Conservation (phyloP, 2,888 invertebrate genomes). For the Anthophora plumipes region DNA sequence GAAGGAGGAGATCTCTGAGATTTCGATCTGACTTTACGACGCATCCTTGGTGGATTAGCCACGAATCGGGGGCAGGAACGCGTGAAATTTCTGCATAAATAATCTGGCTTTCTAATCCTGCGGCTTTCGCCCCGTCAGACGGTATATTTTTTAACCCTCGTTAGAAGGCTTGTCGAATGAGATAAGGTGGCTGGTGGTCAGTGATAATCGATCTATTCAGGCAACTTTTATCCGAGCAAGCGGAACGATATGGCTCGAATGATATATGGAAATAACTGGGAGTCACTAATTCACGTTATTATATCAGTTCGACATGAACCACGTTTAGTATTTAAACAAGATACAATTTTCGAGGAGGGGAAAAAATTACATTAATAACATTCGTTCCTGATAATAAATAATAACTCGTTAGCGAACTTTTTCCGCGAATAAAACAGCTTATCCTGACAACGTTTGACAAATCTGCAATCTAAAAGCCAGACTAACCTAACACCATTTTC, state of each 20-base stretch:
- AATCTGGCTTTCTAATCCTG: constrained; percentile 61
- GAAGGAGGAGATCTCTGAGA: constrained; percentile 40
- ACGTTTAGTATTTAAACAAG: no score
- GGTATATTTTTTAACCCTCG: constrained; percentile 52
- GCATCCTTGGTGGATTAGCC: constrained; percentile 47
- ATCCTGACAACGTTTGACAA: no score
- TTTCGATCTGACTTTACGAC: constrained; percentile 21
- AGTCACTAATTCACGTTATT: not conserved
- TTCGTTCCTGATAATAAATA: no score
- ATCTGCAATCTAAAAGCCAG: no score
- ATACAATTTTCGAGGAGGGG: no score
- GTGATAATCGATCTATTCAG: constrained; percentile 26
- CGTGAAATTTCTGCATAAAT: constrained; percentile 63
- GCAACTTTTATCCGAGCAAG: constrained; percentile 18
- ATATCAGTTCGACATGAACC: no score
- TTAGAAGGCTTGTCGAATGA: constrained; percentile 51
- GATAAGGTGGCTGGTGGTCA: constrained; percentile 20
- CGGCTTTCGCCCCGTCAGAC: constrained; percentile 48
- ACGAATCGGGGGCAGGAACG: constrained; percentile 45
- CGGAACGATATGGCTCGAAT: constrained; percentile 5
- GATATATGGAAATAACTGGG: constrained; percentile 5
- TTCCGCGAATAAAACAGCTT: no score
- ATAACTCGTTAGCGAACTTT: no score
- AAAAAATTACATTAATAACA: no score
- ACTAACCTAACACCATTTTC: no score